These are phyloP conservation scores for Hephaestus fuliginosus DNA, from an alignment of 2,797 vertebrate genomes.

Conservation along the genomic window DNA sequence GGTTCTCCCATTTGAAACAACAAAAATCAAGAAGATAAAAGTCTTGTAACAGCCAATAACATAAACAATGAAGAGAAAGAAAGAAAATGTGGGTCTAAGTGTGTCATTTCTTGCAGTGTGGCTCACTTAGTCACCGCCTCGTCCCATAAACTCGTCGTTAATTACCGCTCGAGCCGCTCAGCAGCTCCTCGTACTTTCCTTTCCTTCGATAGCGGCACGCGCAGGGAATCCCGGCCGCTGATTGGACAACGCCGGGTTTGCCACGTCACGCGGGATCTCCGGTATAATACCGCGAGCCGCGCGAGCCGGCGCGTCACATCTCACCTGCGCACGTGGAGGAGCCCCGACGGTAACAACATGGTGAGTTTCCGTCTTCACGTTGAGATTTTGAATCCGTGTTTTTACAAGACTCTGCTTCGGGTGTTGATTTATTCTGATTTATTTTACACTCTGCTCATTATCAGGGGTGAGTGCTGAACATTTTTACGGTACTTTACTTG, in stretches of 20 bases:
- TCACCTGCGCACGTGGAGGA: neutral
- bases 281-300: neutral
- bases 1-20: no score
- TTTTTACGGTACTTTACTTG: no score
- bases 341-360: constrained; percentile 2
- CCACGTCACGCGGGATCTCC: constrained; percentile 37
- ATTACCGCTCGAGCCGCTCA: constrained; percentile 65
- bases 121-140: constrained; percentile 58
- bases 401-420: no score
- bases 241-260: constrained; percentile 49
- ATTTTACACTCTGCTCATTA: no score
- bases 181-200: constrained; percentile 69
- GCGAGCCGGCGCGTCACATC: fast-evolving
- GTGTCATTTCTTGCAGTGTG: constrained; percentile 37
- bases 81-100: no score
- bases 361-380: constrained; percentile 42
- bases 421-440: no score
- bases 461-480: no score
- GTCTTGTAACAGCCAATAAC: no score
- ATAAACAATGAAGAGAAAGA: no score
- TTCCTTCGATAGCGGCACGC: constrained; percentile 45
- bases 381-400: no score
- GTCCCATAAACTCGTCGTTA: constrained; percentile 35
- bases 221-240: constrained; percentile 68
- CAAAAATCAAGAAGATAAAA: neutral